phyloP scores from a whole-genome alignment of 2,113 vertebrate species.

The Corydoras maculifer region DNA sequence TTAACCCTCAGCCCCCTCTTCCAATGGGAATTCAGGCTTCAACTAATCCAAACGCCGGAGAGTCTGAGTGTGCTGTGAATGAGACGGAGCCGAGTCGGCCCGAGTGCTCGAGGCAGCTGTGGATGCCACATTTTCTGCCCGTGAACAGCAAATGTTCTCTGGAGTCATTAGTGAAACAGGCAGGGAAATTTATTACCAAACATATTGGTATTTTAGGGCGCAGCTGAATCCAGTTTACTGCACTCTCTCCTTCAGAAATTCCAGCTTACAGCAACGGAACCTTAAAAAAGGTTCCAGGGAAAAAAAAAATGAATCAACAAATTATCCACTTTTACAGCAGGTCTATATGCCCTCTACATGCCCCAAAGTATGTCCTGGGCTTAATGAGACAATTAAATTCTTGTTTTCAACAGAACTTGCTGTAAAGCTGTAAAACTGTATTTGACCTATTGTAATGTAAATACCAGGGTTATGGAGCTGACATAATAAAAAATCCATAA shows the following conservation, averaged over 20 bases:
- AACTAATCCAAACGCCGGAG: constrained; percentile 49
- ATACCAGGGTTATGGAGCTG: too few relatives aligned
- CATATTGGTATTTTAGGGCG: constrained; percentile 69
- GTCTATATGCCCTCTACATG: neutral
- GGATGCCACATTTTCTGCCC: constrained; percentile 58
- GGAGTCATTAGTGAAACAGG: constrained; percentile 56
- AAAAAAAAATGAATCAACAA: constrained; percentile 29
- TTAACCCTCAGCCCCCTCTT: neutral
- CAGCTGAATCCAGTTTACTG: constrained; percentile 66
- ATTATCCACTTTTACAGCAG: constrained; percentile 23
- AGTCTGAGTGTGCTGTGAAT: constrained; percentile 34
- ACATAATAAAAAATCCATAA: too few relatives aligned
- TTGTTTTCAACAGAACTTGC: neutral
- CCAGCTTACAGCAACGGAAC: constrained; percentile 40
- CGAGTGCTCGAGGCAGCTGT: constrained; percentile 66
- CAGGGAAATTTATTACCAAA: constrained; percentile 68
- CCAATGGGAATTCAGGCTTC: constrained; percentile 44
- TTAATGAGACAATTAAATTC: neutral
- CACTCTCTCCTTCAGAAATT: constrained; percentile 45
- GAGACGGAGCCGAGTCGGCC: constrained; percentile 56
- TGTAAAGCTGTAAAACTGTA: neutral
- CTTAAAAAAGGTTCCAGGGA: constrained; percentile 30
- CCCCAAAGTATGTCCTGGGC: constrained; percentile 2
- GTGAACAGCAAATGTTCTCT: constrained; percentile 55
- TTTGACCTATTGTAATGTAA: too few relatives aligned